phyloP scores from a whole-genome alignment of 2,113 vertebrate genomes.

The Salminus brasiliensis region DNA sequence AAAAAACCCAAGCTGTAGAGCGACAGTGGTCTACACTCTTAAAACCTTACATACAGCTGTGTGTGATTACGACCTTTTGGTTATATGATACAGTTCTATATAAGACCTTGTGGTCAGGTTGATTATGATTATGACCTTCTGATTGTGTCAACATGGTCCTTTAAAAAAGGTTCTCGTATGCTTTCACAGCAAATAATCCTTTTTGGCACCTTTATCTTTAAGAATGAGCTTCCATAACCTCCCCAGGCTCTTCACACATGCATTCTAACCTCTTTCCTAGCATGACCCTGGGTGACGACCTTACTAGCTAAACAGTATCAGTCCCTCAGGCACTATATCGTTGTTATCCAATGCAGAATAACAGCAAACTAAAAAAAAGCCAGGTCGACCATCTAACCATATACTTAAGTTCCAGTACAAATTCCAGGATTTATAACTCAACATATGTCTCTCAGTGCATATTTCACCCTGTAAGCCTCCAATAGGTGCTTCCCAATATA shows the following conservation, averaged over 20 bases:
- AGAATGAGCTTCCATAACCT: background rate
- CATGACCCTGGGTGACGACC: background rate
- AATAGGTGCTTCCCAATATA: too few relatives aligned
- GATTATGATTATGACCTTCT: too few relatives aligned
- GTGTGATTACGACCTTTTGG: too few relatives aligned
- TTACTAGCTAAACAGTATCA: background rate
- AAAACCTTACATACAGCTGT: background rate
- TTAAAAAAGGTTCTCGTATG: too few relatives aligned
- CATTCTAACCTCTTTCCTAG: background rate
- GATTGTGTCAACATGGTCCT: too few relatives aligned
- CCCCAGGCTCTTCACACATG: background rate
- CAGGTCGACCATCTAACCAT: background rate
- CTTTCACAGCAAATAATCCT: too few relatives aligned
- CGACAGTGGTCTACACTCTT: background rate
- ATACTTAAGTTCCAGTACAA: background rate
- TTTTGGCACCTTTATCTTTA: too few relatives aligned
- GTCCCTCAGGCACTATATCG: background rate
- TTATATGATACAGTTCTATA: too few relatives aligned
- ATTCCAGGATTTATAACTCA: too few relatives aligned
- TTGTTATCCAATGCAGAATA: background rate
- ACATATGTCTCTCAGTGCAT: too few relatives aligned
- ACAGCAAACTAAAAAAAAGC: background rate
- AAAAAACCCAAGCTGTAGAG: background rate
- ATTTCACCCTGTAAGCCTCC: too few relatives aligned
- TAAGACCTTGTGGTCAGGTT: too few relatives aligned